Percentiles rank a stretch among this genome's conserved stretches.
Evolutionary conservation across 2,888 invertebrate genomes (phyloP).

Genomic region (Cylindroiulus punctatus): DNA sequence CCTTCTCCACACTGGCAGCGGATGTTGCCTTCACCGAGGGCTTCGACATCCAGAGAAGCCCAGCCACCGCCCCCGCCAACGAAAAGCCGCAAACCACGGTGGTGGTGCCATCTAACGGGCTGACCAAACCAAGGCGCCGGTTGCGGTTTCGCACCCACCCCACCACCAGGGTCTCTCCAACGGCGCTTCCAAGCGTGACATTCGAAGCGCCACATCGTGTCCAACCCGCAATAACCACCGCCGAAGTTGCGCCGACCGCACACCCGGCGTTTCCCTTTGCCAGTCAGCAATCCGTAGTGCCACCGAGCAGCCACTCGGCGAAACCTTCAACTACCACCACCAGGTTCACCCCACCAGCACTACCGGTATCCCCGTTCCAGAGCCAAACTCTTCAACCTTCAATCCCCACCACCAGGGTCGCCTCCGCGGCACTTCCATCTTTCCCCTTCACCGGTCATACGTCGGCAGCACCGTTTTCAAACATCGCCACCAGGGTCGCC

Average conservation of each 20-base stretch:
- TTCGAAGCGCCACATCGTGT: too few species aligned
- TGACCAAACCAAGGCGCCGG: neutral
- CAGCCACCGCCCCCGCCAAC: neutral
- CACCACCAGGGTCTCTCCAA: neutral
- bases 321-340: neutral
- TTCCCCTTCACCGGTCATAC: neutral
- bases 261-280: neutral
- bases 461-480: neutral
- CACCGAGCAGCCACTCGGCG: too few species aligned
- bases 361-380: too few species aligned
- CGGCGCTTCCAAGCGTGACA: neutral
- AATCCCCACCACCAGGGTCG: neutral
- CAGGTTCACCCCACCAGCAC: too few species aligned
- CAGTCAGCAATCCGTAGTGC: neutral
- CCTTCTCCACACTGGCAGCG: neutral
- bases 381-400: too few species aligned
- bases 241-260: neutral
- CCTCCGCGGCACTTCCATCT: neutral
- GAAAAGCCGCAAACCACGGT: neutral
- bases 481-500: neutral
- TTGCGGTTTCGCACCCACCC: neutral
- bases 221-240: neutral
- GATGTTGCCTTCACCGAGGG: neutral
- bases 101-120: neutral
- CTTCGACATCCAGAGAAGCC: neutral